Base-by-base conservation (phyloP, 2,113 vertebrate species). In the Triplophysa siluroides region DNA sequence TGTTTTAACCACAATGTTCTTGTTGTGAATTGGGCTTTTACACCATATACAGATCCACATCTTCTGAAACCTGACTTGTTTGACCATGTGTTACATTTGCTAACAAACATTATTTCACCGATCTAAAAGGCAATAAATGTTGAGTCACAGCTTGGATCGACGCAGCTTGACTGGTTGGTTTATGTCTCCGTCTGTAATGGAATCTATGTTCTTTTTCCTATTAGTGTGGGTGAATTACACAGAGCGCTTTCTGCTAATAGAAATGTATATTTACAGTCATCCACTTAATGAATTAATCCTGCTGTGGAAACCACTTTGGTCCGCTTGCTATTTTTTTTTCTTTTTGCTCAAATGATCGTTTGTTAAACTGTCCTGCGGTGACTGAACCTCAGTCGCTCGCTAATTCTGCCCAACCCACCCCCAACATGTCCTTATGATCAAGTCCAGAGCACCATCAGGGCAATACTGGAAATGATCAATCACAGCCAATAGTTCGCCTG, bases 191-290 rank as follows among this genome's bases (percentile, higher is more conserved):
- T 41, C 13, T 61, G 54, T 73, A 73, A 73, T 73, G 71, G 54
- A 73, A 73, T n/a, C 54, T 18, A 23, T 38, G 13, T 60, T 73
- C 54, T 16, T 73, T 43, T 73, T 73, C 71, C 54, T 60, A 73
- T 73, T 73, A 73, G 52, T 73, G n/a, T 23, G 54, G n/a, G 54
- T 73, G 71, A 73, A 73, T 61, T 73, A 61, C 54, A 43, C 11
- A 43, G 29, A 73, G 33, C 71, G 14, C 71, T 73, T 43, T 60
- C 52, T 73, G 71, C 54, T 43, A 73, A 60, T 60, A 73, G 54
- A 73, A 73, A 73, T 73, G 54, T 43, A 73, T 73, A 73, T 73
- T 73, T 58, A 72, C 69, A 72, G 52, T 72, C 69, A 58, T 73
- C 12, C 71, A 43, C 71, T 43, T 61, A 73, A 73, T 75, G 41